Conservation (phyloP, 2,888 invertebrate species). For the Hanleya hanleyi region DNA sequence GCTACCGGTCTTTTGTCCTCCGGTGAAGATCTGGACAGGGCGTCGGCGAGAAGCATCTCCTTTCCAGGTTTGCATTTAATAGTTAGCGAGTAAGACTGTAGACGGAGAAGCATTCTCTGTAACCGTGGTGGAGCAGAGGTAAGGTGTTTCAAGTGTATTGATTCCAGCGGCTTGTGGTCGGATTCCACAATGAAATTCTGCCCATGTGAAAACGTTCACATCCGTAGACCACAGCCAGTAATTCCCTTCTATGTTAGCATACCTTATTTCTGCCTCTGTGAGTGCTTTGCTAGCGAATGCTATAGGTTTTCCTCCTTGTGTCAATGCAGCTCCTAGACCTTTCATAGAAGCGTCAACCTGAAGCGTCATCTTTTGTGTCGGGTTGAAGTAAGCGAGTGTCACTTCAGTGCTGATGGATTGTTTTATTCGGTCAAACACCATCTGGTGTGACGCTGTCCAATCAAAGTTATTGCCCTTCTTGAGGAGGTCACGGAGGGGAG, state of each 20-base stretch:
- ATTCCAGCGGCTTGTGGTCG: slow-evolving; percentile 34
- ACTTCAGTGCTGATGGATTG: background rate
- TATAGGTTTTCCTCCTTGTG: slow-evolving; percentile 26
- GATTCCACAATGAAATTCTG: slow-evolving; percentile 15
- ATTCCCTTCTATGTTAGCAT: slow-evolving; percentile 35
- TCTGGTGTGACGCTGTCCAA: slow-evolving; percentile 30
- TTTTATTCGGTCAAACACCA: no score
- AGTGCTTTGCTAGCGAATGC: slow-evolving; percentile 28
- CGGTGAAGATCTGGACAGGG: slow-evolving; percentile 20
- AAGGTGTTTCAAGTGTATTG: slow-evolving; percentile 26
- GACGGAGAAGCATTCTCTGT: slow-evolving; percentile 29
- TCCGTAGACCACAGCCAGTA: slow-evolving; percentile 36
- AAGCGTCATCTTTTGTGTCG: slow-evolving; percentile 4
- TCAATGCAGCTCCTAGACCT: slow-evolving; percentile 32
- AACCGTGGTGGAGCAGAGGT: slow-evolving; percentile 27
- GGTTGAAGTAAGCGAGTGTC: slow-evolving; percentile 22
- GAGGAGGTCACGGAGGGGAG: slow-evolving; percentile 24
- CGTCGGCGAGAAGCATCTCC: slow-evolving; percentile 36
- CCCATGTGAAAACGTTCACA: slow-evolving; percentile 28
- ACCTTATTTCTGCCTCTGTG: slow-evolving; percentile 19
- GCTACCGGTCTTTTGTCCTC: background rate
- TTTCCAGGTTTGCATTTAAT: slow-evolving; percentile 31
- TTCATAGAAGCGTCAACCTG: slow-evolving; percentile 22
- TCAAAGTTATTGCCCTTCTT: slow-evolving; percentile 16
- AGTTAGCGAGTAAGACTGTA: slow-evolving; percentile 32